These are phyloP conservation scores for Hirtodrosophila duncani DNA, from an alignment of 2,888 invertebrate genomes.

Conservation along the genomic window DNA sequence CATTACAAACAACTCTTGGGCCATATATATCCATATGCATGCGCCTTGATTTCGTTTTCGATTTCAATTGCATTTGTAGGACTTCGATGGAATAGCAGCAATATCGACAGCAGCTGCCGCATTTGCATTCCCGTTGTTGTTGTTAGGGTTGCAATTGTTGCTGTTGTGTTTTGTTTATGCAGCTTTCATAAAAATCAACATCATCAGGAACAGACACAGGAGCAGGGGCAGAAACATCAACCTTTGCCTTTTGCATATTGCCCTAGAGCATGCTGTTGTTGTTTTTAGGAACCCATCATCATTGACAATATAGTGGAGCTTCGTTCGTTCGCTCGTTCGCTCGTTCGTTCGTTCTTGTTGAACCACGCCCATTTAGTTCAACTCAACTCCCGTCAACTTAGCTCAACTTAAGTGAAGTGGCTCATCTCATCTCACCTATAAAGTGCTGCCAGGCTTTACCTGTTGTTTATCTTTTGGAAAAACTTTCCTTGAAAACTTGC, in stretches of 20 bases:
- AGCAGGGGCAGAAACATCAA: too few relatives aligned
- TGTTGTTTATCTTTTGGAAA: slow-evolving; percentile 10
- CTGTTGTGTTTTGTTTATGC: background rate
- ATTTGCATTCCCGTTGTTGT: background rate
- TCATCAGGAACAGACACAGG: too few relatives aligned
- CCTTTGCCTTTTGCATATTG: slow-evolving; percentile 43
- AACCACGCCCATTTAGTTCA: too few relatives aligned
- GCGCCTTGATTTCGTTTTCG: slow-evolving; percentile 69
- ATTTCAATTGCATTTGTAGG: slow-evolving; percentile 69
- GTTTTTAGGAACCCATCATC: slow-evolving; percentile 8
- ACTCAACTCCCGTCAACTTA: too few relatives aligned
- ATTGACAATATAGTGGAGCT: background rate
- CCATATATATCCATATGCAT: slow-evolving; percentile 59
- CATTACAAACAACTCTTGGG: slow-evolving; percentile 2
- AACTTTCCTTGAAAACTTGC: too few relatives aligned
- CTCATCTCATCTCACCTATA: too few relatives aligned
- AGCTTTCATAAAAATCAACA: too few relatives aligned
- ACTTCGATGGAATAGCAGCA: slow-evolving; percentile 21
- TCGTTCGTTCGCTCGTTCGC: background rate
- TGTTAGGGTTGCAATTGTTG: slow-evolving; percentile 22
- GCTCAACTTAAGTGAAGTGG: too few relatives aligned
- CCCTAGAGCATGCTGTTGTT: slow-evolving; percentile 16
- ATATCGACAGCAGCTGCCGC: background rate
- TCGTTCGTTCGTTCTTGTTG: background rate
- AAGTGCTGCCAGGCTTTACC: slow-evolving; percentile 8